Evolutionary conservation across 2,797 vertebrate genomes (phyloP).

Genomic region (Alcedo quadribrachys): DNA sequence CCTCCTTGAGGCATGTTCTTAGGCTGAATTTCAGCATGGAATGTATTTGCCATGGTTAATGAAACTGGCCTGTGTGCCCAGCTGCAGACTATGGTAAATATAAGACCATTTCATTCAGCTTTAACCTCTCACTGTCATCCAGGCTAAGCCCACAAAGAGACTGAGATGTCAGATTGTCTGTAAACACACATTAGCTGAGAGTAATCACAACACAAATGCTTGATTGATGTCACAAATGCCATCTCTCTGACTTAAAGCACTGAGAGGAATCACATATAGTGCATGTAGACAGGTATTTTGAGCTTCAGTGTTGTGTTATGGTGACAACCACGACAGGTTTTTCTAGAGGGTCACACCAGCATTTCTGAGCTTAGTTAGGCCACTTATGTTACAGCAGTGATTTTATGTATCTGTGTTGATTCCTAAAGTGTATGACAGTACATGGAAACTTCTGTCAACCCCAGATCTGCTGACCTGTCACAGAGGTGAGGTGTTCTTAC

Average conservation of each 20-base stretch:
- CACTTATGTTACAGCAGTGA: neutral
- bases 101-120: neutral
- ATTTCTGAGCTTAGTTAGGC: neutral
- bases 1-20: neutral
- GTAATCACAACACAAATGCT: rapidly evolving
- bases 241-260: neutral
- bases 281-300: rapidly evolving
- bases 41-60: neutral
- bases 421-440: neutral
- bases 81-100: neutral
- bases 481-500: neutral
- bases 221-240: neutral
- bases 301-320: neutral
- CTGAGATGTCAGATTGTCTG: neutral
- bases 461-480: neutral
- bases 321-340: neutral
- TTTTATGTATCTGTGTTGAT: neutral
- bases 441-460: neutral
- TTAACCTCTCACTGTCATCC: neutral
- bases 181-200: neutral
- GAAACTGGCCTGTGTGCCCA: neutral
- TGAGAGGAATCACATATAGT: rapidly evolving
- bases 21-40: neutral
- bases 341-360: neutral
- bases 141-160: neutral